phyloP scores from a whole-genome alignment of 2,797 vertebrate species.

The Semaprochilodus insignis region DNA sequence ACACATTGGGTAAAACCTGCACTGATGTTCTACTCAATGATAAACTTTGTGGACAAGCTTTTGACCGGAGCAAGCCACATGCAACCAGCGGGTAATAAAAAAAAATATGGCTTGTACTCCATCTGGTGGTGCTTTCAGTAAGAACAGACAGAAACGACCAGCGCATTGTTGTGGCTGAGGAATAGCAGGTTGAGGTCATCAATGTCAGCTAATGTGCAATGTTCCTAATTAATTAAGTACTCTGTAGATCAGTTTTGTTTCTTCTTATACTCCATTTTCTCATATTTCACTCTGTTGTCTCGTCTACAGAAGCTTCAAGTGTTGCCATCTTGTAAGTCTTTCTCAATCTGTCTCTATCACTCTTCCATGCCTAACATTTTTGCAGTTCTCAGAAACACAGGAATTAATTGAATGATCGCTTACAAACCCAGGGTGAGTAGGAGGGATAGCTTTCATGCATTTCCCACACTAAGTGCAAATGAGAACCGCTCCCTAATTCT shows the following conservation, averaged over 20 bases:
- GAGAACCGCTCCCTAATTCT: conserved; percentile 51
- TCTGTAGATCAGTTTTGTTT: conserved; percentile 15
- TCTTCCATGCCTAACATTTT: conserved; percentile 81
- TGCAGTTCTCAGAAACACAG: conserved; percentile 87
- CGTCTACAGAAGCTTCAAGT: conserved; percentile 66
- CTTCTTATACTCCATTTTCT: conserved; percentile 52
- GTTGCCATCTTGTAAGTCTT: conserved; percentile 57
- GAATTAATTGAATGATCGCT: conserved; percentile 86
- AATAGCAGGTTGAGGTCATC: background rate
- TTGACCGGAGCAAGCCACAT: background rate
- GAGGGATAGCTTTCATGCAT: conserved; percentile 71
- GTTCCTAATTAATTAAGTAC: conserved; percentile 4
- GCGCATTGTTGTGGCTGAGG: background rate
- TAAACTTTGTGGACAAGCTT: background rate
- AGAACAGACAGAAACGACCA: background rate
- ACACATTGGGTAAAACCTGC: background rate
- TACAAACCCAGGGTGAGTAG: conserved; percentile 81
- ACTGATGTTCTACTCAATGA: background rate
- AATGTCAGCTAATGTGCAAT: background rate
- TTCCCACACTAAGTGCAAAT: conserved; percentile 45
- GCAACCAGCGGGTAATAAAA: background rate
- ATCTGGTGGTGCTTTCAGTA: background rate
- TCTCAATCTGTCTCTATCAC: conserved; percentile 73
- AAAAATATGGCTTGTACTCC: background rate
- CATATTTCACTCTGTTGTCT: conserved; percentile 68